Conservation (phyloP, 1,140 invertebrate genomes). For the Anadara kagoshimensis region DNA sequence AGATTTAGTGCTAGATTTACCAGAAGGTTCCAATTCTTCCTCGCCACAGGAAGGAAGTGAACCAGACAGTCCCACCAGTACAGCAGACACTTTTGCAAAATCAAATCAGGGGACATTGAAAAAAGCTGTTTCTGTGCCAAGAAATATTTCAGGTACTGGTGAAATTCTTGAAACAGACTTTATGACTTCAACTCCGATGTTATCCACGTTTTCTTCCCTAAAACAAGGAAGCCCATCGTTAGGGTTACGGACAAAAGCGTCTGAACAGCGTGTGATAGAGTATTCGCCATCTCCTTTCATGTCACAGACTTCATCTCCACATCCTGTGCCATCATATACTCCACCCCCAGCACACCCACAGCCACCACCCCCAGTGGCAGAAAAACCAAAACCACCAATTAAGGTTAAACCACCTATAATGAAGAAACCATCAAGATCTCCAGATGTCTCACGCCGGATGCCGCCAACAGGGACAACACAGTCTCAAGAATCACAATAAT, state of each 20-base stretch:
- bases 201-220: conserved; percentile 30
- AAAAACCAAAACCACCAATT: conserved; percentile 81
- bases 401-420: conserved; percentile 85
- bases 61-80: conserved; percentile 65
- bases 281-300: conserved; percentile 53
- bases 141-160: conserved; percentile 44
- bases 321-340: conserved; percentile 76
- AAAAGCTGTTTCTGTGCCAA: conserved; percentile 76
- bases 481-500: conserved; percentile 23
- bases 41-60: conserved; percentile 54
- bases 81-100: conserved; percentile 69
- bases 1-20: conserved; percentile 92
- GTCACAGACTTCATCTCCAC: conserved; percentile 70
- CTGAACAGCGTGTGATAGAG: conserved; percentile 77
- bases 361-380: conserved; percentile 61
- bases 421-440: conserved; percentile 78
- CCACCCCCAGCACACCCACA: conserved; percentile 71
- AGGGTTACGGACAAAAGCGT: conserved; percentile 73
- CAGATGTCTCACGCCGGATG: conserved; percentile 50
- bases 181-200: conserved; percentile 32
- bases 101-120: conserved; percentile 87
- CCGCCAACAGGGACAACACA: conserved; percentile 15
- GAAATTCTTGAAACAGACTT: conserved; percentile 34
- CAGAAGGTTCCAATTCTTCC: conserved; percentile 68
- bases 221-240: conserved; percentile 31